Evolutionary conservation across 2,888 invertebrate genomes (phyloP).

Genomic region (Disparrhopalites patrizii): DNA sequence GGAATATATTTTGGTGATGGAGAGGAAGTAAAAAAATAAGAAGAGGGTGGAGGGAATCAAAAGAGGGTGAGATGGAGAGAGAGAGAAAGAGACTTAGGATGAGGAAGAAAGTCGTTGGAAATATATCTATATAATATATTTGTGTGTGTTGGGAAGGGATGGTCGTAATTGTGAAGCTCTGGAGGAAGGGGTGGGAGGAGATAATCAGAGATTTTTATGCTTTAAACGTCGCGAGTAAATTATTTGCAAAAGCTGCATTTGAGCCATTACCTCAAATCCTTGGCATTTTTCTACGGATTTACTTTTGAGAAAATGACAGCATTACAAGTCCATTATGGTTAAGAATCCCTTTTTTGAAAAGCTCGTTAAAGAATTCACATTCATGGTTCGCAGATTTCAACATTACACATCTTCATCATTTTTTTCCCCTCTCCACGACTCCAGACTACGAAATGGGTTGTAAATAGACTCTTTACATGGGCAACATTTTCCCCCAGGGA

Average conservation of each 20-base stretch:
- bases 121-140: too few species aligned
- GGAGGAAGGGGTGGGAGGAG: too few species aligned
- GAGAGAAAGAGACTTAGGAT: conserved; percentile 11
- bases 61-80: conserved; percentile 11
- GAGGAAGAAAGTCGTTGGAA: conserved; percentile 16
- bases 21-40: background rate
- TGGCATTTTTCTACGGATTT: conserved; percentile 49
- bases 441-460: conserved; percentile 46
- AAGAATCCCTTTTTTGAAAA: conserved; percentile 47
- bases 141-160: conserved; percentile 25
- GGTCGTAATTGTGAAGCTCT: conserved; percentile 46
- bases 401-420: conserved; percentile 37
- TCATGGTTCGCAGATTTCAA: conserved; percentile 48
- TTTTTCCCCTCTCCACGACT: conserved; percentile 36
- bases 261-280: conserved; percentile 49
- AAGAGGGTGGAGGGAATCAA: conserved; percentile 9
- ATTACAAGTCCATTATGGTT: conserved; percentile 49
- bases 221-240: conserved; percentile 48
- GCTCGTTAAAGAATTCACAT: conserved; percentile 50
- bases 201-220: conserved; percentile 49
- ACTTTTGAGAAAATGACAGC: conserved; percentile 48
- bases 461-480: conserved; percentile 46
- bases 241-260: conserved; percentile 49
- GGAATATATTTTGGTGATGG: background rate
- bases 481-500: conserved; percentile 30